phyloP scores from a whole-genome alignment of 2,797 vertebrate species.

The Alfaro cultratus region DNA sequence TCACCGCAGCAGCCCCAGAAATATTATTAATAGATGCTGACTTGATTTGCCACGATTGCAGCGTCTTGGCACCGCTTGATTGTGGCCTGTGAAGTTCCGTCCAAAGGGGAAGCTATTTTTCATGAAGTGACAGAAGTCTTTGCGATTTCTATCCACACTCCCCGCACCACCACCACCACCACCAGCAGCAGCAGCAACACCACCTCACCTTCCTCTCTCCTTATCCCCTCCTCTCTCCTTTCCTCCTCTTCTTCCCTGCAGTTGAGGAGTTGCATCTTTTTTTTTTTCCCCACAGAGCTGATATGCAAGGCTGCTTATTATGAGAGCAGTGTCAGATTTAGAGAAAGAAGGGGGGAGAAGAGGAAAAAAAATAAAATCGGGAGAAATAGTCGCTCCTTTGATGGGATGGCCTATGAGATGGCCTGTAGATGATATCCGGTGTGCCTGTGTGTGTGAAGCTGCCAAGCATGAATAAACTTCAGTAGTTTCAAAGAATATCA shows the following conservation, averaged over 20 bases:
- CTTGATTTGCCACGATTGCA: conserved; percentile 97
- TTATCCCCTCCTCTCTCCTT: conserved; percentile 2
- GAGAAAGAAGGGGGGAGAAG: conserved; percentile 39
- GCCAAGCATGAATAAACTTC: conserved; percentile 51
- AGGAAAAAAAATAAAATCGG: conserved; percentile 15
- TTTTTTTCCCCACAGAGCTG: conserved; percentile 69
- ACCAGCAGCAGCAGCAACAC: too few relatives aligned
- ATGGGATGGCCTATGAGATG: conserved; percentile 74
- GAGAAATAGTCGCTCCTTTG: conserved; percentile 70
- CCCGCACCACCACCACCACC: neutral
- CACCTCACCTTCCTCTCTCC: conserved; percentile 2
- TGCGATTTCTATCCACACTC: conserved; percentile 56
- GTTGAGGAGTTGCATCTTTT: conserved; percentile 72
- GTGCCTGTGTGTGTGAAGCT: conserved; percentile 19
- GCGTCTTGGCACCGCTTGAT: conserved; percentile 93
- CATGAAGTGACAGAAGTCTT: conserved; percentile 97
- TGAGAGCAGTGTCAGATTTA: conserved; percentile 75
- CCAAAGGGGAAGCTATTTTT: conserved; percentile 99
- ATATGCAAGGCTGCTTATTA: conserved; percentile 80
- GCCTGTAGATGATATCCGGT: conserved; percentile 63
- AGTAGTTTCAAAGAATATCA: conserved; percentile 64
- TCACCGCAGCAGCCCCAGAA: conserved; percentile 91
- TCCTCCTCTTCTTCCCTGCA: conserved; percentile 61
- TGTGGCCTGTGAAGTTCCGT: conserved; percentile 99
- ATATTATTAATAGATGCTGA: conserved; percentile 99